Conservation (phyloP, 2,797 vertebrate species). For the Poecilia wingei region DNA sequence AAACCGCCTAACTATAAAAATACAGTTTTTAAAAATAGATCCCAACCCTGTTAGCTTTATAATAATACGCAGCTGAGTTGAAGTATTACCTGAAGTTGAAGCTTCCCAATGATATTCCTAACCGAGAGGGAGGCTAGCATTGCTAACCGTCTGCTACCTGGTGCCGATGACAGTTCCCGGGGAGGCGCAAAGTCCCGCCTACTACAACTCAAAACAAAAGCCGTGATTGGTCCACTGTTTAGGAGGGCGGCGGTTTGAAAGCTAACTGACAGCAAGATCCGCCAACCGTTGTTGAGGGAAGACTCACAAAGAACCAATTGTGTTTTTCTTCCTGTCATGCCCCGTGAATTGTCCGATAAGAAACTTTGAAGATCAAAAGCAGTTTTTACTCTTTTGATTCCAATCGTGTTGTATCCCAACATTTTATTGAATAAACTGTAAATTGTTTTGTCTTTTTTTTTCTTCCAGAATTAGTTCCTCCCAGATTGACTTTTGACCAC, state of each 20-base stretch:
- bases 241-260: slow-evolving; percentile 19
- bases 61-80: neutral
- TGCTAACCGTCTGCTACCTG: slow-evolving; percentile 46
- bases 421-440: neutral
- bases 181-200: slow-evolving; percentile 70
- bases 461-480: slow-evolving; percentile 17
- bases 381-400: neutral
- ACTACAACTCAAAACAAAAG: slow-evolving; percentile 79
- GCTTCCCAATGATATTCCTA: slow-evolving; percentile 36
- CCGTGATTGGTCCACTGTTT: slow-evolving; percentile 65
- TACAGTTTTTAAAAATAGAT: neutral
- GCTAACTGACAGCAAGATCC: slow-evolving; percentile 46
- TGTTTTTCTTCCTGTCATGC: slow-evolving; percentile 46
- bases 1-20: neutral
- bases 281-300: slow-evolving; percentile 41
- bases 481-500: slow-evolving; percentile 46
- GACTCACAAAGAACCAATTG: slow-evolving; percentile 62
- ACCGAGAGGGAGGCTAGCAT: slow-evolving; percentile 48
- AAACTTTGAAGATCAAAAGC: neutral
- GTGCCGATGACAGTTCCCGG: slow-evolving; percentile 66
- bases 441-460: neutral
- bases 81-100: slow-evolving; percentile 62
- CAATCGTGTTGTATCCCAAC: neutral
- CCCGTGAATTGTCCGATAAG: neutral
- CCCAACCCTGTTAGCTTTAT: neutral